Evolutionary conservation across 2,888 invertebrate species (phyloP), one percentile per base, ranked within the genome.

Genomic region (Frankliniella intonsa): DNA sequence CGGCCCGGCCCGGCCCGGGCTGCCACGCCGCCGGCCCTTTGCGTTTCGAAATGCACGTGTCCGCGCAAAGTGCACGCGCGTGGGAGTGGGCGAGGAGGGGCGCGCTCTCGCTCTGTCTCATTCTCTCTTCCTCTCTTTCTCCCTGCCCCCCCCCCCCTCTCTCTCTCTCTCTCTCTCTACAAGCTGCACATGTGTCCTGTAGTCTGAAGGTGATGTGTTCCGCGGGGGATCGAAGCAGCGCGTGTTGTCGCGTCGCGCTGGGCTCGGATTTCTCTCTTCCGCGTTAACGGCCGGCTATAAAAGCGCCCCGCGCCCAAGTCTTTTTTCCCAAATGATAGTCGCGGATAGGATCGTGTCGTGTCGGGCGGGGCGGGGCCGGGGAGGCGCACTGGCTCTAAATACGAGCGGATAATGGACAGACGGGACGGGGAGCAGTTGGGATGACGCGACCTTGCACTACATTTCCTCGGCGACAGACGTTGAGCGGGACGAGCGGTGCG

Each of bases 111-210:
- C 50, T 55, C 51, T 22, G 17, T 76, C 62, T 22, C 80, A 22
- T 25, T 65, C 38, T 10, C 55, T 49, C 69, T 80, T 80, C 82
- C 80, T 81, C 82, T 50, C 62, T 51, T 17, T 17, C 62, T 50
- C n/a, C 81, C 80, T 82, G 83, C 81, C 83, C 81, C 82, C 81
- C 81, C 81, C 82, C 83, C 83, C 80, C 83, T 69, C 82, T 81
- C 14, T 81, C 82, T 82, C 83, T 82, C 82, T 83, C 80, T 83
- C 84, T 55, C 81, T 81, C 82, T 80, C 50, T 80, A 38, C 82
- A 82, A 82, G 82, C 84, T 83, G 83, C 82, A 83, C 38, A 38
- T 38, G 38, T 38, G 38, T 14, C 55, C 5, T 19, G 11, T 12
- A 19, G 55, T 11, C 14, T 55, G 55, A 5, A 55, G 55, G 14